Conservation (phyloP, 2,113 vertebrate species). For the Setophaga kirtlandii region DNA sequence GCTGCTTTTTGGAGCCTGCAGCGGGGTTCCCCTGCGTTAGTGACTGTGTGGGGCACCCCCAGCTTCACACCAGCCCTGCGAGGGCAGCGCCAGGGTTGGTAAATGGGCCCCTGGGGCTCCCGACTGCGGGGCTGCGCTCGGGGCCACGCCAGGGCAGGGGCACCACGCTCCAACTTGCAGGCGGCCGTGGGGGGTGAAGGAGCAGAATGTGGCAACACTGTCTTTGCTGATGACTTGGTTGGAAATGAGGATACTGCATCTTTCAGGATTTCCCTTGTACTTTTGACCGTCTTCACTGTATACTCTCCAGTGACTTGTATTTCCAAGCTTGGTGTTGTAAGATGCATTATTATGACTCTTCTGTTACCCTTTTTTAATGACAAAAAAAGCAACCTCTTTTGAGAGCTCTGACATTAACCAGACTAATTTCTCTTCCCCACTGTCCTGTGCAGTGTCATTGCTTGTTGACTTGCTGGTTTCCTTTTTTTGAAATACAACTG, state of each 20-base stretch:
- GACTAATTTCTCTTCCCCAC: background rate
- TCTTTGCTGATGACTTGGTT: background rate
- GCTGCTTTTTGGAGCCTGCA: background rate
- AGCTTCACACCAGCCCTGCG: background rate
- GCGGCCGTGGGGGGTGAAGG: background rate
- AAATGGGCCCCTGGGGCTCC: background rate
- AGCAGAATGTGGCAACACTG: background rate
- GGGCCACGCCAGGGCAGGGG: background rate
- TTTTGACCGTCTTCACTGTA: constrained; percentile 65
- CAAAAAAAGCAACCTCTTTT: background rate
- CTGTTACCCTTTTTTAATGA: background rate
- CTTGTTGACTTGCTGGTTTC: constrained; percentile 66
- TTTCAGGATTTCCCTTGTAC: constrained; percentile 57
- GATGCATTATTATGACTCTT: constrained; percentile 21
- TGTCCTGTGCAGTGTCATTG: constrained; percentile 4
- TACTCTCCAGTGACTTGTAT: constrained; percentile 64
- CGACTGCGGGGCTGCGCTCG: background rate
- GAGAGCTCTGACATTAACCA: background rate
- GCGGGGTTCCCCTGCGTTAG: rapidly evolving
- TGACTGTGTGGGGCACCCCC: background rate
- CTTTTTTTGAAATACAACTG: background rate
- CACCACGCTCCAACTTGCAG: background rate
- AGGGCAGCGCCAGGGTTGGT: background rate
- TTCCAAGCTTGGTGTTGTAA: constrained; percentile 69
- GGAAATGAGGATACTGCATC: constrained; percentile 49